phyloP scores from a whole-genome alignment of 2,797 vertebrate genomes.

The Tokudaia muenninki region DNA sequence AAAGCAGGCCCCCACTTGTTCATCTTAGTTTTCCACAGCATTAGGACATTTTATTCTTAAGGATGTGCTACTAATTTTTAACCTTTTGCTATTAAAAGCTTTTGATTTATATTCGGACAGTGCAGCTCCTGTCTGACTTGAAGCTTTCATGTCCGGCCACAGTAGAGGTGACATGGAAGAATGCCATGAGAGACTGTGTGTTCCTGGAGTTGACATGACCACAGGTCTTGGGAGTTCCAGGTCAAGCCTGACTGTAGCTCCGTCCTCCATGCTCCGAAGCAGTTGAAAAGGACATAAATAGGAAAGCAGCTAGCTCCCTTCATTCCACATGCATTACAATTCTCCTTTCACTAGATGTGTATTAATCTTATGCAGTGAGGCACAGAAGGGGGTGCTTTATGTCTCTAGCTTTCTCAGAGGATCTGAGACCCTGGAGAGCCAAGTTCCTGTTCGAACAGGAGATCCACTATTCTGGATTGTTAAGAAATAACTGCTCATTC shows the following conservation, averaged over 20 bases:
- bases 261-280: background rate
- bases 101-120: constrained; percentile 56
- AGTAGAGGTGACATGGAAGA: background rate
- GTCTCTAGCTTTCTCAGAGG: background rate
- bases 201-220: background rate
- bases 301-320: constrained; percentile 50
- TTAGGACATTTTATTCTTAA: constrained; percentile 77
- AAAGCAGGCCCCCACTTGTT: background rate
- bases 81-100: constrained; percentile 72
- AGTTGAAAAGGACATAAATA: constrained; percentile 38
- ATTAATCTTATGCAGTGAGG: constrained; percentile 21
- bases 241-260: background rate
- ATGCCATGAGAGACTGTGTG: constrained; percentile 5
- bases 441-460: background rate
- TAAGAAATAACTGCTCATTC: background rate
- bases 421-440: background rate
- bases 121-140: constrained; percentile 20
- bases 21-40: constrained; percentile 51
- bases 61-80: constrained; percentile 75
- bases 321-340: background rate
- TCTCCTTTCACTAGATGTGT: background rate
- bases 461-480: background rate
- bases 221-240: background rate
- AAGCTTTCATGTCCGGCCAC: background rate
- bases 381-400: background rate